These are phyloP conservation scores for Pterocles orientalis DNA, from an alignment of 2,113 vertebrate genomes.

Conservation along the genomic window DNA sequence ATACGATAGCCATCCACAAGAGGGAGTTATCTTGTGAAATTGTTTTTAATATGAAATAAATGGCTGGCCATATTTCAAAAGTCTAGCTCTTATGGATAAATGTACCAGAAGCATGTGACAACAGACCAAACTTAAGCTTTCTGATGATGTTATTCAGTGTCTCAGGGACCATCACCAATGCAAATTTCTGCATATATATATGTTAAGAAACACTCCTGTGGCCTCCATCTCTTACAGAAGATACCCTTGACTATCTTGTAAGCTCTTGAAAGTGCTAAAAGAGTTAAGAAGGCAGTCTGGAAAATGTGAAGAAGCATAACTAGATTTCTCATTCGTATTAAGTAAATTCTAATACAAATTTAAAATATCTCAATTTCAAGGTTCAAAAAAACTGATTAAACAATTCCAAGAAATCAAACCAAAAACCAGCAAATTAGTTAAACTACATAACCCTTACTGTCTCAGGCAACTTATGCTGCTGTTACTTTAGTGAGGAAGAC, in stretches of 20 bases:
- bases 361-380: neutral
- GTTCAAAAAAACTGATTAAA: neutral
- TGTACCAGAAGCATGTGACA: neutral
- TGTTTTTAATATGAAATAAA: neutral
- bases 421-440: neutral
- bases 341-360: neutral
- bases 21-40: neutral
- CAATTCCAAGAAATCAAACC: neutral
- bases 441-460: neutral
- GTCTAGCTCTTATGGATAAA: neutral
- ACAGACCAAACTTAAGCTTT: neutral
- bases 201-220: neutral
- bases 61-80: neutral
- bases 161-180: neutral
- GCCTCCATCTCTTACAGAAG: neutral
- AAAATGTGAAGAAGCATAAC: neutral
- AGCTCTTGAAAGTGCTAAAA: neutral
- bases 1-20: neutral
- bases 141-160: neutral
- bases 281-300: neutral
- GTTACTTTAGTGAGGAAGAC: neutral
- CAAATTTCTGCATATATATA: neutral
- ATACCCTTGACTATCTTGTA: neutral
- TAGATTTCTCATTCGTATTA: neutral
- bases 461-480: neutral